A percentile compares a stretch with the other conserved stretches of the same genome.
phyloP scores from a whole-genome alignment of 1,140 invertebrate genomes.

The Eufriesea mexicana region DNA sequence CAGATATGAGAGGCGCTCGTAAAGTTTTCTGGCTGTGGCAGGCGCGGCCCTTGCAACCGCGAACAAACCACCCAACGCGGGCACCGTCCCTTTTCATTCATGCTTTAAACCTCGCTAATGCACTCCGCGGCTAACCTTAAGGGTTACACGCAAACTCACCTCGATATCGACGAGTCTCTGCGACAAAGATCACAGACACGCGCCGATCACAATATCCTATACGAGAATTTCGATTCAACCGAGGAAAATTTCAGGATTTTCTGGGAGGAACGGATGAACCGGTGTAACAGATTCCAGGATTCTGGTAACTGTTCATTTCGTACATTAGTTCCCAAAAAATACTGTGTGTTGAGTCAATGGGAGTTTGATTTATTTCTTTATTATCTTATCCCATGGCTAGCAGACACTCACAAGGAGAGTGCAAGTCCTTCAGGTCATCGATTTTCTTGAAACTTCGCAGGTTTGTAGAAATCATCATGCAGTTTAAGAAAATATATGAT shows the following conservation, averaged over 20 bases:
- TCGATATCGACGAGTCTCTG: slow-evolving; percentile 28
- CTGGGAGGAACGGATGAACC: too few species aligned
- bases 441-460: too few species aligned
- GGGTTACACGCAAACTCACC: slow-evolving; percentile 56
- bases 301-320: too few species aligned
- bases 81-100: slow-evolving; percentile 74
- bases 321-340: too few species aligned
- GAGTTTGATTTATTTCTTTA: too few species aligned
- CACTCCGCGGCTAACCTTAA: slow-evolving; percentile 60
- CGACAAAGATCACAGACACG: slow-evolving; percentile 32
- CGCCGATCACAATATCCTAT: background rate
- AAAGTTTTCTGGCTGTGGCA: slow-evolving; percentile 79
- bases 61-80: slow-evolving; percentile 73
- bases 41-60: slow-evolving; percentile 76
- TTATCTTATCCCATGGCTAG: too few species aligned
- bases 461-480: too few species aligned
- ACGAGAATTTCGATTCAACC: background rate
- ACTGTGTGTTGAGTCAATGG: too few species aligned
- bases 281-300: too few species aligned
- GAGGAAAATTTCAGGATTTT: background rate
- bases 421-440: too few species aligned
- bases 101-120: slow-evolving; percentile 74
- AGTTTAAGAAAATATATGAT: too few species aligned
- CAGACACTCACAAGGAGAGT: too few species aligned
- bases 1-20: slow-evolving; percentile 72